These are phyloP conservation scores for Lampris incognitus DNA, from an alignment of 2,113 vertebrate genomes.

Conservation along the genomic window DNA sequence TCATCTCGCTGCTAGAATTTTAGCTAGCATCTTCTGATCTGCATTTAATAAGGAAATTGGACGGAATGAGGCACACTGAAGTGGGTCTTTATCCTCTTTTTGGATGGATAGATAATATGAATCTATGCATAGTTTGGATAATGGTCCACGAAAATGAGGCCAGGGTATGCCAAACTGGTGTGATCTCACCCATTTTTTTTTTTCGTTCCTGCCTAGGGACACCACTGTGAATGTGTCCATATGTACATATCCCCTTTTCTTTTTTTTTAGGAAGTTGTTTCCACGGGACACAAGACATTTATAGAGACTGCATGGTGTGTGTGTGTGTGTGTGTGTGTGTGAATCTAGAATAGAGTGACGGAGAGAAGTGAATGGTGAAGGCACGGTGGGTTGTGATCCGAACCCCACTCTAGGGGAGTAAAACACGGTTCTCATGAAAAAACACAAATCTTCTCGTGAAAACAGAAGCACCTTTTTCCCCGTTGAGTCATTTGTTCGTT, in stretches of 20 bases:
- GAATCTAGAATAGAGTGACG: background rate
- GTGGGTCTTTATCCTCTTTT: too few relatives aligned
- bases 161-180: too few relatives aligned
- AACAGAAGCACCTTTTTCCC: background rate
- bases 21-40: too few relatives aligned
- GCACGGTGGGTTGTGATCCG: slow-evolving; percentile 50
- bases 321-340: background rate
- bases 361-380: slow-evolving; percentile 4
- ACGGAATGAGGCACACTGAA: too few relatives aligned
- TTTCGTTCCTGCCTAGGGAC: too few relatives aligned
- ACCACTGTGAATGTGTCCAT: slow-evolving; percentile 25
- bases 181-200: too few relatives aligned
- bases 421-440: slow-evolving; percentile 5
- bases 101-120: too few relatives aligned
- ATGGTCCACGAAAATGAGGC: too few relatives aligned
- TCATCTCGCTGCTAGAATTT: too few relatives aligned
- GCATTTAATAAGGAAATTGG: too few relatives aligned
- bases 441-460: slow-evolving; percentile 30
- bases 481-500: too few relatives aligned
- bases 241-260: slow-evolving; percentile 53
- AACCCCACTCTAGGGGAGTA: slow-evolving; percentile 36
- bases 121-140: too few relatives aligned
- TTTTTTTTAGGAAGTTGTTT: slow-evolving; percentile 33
- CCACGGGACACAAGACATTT: slow-evolving; percentile 43
- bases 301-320: slow-evolving; percentile 42